A percentile compares a stretch with the other conserved stretches of the same genome.
phyloP scores from a whole-genome alignment of 2,113 vertebrate species.

The Pluvialis apricaria region DNA sequence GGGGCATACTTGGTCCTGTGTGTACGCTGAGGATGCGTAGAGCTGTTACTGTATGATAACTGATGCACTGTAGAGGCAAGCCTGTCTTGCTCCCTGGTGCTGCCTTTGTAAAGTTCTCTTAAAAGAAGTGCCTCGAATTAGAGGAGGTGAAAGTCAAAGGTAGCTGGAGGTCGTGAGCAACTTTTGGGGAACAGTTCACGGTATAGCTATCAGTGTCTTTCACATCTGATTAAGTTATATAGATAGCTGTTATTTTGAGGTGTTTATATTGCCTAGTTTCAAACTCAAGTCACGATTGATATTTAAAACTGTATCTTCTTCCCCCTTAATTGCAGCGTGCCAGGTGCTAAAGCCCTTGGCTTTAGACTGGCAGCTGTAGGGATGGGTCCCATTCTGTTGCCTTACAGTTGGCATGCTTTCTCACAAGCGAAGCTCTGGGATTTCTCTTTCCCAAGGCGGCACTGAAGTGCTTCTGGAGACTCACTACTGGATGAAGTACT shows the following conservation, averaged over 20 bases:
- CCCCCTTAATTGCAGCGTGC: neutral
- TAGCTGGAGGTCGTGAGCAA: neutral
- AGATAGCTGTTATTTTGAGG: neutral
- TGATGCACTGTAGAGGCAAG: neutral
- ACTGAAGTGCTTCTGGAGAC: neutral
- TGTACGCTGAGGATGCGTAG: fast-evolving
- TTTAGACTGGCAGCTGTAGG: neutral
- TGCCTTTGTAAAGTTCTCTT: neutral
- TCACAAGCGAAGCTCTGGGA: neutral
- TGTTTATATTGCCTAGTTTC: neutral
- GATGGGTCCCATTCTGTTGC: neutral
- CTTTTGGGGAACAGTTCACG: neutral
- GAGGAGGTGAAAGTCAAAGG: neutral
- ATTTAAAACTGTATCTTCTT: neutral
- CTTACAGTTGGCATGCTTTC: neutral
- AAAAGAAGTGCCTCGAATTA: neutral
- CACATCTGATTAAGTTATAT: neutral
- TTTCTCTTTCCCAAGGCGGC: neutral
- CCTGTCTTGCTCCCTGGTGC: neutral
- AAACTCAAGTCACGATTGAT: neutral
- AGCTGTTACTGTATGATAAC: neutral
- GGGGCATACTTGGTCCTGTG: fast-evolving
- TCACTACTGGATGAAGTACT: neutral
- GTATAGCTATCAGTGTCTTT: neutral
- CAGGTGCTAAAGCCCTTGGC: neutral